phyloP scores from a whole-genome alignment of 2,113 vertebrate species.

The Motacilla tschutschensis region DNA sequence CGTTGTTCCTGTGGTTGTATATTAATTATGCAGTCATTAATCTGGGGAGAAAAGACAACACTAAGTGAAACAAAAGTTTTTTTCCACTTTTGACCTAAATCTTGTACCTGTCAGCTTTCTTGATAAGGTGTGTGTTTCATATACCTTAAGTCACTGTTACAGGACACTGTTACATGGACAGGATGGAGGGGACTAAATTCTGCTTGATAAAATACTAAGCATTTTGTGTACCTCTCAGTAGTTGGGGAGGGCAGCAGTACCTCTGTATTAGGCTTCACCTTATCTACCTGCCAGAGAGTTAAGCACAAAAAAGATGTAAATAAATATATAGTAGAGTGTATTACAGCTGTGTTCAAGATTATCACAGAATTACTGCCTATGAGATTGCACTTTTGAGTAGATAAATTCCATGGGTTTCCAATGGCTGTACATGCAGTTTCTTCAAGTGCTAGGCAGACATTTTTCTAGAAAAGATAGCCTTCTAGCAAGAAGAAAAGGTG shows the following conservation, averaged over 20 bases:
- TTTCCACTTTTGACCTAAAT: not conserved
- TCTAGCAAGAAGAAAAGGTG: not conserved
- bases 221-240: not conserved
- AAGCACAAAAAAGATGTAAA: accelerated
- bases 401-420: not conserved
- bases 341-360: not conserved
- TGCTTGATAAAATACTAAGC: not conserved
- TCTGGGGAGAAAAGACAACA: not conserved
- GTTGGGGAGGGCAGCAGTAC: not conserved
- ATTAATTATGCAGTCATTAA: not conserved
- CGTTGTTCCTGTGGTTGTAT: not conserved
- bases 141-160: not conserved
- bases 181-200: not conserved
- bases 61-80: not conserved
- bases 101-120: not conserved
- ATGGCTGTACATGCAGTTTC: not conserved
- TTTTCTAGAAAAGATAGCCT: not conserved
- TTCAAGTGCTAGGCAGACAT: not conserved
- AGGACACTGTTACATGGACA: not conserved
- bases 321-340: not conserved
- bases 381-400: not conserved
- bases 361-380: not conserved
- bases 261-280: not conserved
- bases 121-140: not conserved
- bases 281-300: not conserved